Evolutionary conservation across 2,113 vertebrate species (phyloP), one percentile per base, ranked within the genome.

Genomic region (Halcyon malimbica): DNA sequence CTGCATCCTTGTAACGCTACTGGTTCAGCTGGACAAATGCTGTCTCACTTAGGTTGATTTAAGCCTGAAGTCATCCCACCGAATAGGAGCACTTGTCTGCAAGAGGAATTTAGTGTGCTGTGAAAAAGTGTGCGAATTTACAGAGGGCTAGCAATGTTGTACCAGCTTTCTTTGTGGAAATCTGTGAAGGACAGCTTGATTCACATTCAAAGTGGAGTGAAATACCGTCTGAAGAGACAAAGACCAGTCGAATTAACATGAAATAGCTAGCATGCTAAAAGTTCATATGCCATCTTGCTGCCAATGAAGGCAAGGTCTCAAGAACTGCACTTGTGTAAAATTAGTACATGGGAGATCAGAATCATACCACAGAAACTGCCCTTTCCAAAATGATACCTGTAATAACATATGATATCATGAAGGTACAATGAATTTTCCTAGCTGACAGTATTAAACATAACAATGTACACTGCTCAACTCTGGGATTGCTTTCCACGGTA

Each of bases 371-470:
- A 86, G 56, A 92, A 93, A 92, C 50, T 89, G 90, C 86, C 80
- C 90, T 94, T 96, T 95, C 92, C 95, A 95, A 92, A 96, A 76
- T 0, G 16, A 64, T 94, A 94, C 74, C 86, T 95, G 90, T 94
- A 96, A 95, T 96, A 95, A 95, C 95, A 82, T 33, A 96, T 92
- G 96, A 93, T 89, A 84, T 78, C 96, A 96, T 93, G 86, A 92
- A 96, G 77, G 77, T 74, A 44, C 90, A 88, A 94, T 90, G 86
- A 90, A 83, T 92, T 94, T 95, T 95, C 88, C 94, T 75, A 71
- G 83, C 65, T 87, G 94, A 93, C 77, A 78, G 86, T 31, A 89
- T 96, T 94, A 95, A 95, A 96, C 94, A 96, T 95, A 96, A 96
- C 90, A 93, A 75, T 19, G 88, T 77, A 56, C 51, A 29, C 65